Evolutionary conservation across 2,888 invertebrate genomes (phyloP).

Genomic region (Oscheius sp.): DNA sequence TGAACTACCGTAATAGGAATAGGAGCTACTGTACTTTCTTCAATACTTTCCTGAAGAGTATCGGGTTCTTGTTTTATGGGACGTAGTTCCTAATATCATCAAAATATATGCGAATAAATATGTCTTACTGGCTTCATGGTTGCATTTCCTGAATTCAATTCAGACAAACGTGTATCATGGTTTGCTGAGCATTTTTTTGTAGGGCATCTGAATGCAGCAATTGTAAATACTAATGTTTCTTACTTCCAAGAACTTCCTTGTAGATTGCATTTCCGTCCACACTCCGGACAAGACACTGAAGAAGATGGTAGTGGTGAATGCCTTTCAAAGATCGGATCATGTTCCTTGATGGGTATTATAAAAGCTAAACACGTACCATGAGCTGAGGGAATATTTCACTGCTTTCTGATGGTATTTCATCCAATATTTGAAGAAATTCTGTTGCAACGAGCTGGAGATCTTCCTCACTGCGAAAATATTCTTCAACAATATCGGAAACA

Average conservation of each 20-base stretch:
- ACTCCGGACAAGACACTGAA: constrained; percentile 55
- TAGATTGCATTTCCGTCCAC: constrained; percentile 62
- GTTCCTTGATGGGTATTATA: background rate
- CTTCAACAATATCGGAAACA: constrained; percentile 57
- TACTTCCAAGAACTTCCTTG: constrained; percentile 39
- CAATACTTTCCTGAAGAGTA: too few relatives aligned
- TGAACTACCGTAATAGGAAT: too few relatives aligned
- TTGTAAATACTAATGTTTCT: background rate
- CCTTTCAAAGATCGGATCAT: constrained; percentile 23
- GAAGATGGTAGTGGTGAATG: constrained; percentile 45
- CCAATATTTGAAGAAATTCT: constrained; percentile 49
- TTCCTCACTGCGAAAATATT: constrained; percentile 40
- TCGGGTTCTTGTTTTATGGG: too few relatives aligned
- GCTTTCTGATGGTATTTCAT: constrained; percentile 57
- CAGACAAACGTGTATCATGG: constrained; percentile 4
- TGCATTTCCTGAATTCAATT: too few relatives aligned
- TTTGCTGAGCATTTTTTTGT: constrained; percentile 33
- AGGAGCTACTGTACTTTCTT: too few relatives aligned
- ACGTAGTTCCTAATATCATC: too few relatives aligned
- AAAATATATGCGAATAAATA: background rate
- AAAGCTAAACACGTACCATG: background rate
- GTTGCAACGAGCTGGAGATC: constrained; percentile 44
- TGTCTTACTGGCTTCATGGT: too few relatives aligned
- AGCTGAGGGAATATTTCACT: constrained; percentile 39
- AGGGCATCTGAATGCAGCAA: constrained; percentile 31